phyloP scores from a whole-genome alignment of 2,888 invertebrate species.

The Chirona hameri region DNA sequence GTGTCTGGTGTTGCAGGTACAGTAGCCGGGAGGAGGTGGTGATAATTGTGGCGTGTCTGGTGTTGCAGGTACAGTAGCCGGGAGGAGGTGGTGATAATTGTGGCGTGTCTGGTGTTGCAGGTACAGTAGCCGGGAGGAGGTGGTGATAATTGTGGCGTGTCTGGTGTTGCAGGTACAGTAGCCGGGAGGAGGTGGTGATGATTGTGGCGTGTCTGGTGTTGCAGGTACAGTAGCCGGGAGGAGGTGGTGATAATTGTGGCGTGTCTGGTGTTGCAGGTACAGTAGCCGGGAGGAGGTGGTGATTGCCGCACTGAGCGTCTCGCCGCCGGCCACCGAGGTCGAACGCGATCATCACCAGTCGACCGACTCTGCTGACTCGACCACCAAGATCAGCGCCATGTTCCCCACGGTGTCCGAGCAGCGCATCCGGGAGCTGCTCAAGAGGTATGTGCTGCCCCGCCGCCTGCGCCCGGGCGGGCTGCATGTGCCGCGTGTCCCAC shows the following conservation, averaged over 20 bases:
- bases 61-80: no score
- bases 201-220: background rate
- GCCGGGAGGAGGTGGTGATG: no score
- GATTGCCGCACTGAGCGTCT: conserved; percentile 3
- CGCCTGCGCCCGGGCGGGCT: background rate
- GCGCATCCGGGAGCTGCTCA: conserved; percentile 77
- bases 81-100: no score
- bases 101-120: background rate
- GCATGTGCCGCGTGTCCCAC: background rate
- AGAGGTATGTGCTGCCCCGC: conserved; percentile 63
- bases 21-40: background rate
- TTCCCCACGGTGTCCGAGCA: conserved; percentile 87
- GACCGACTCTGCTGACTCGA: conserved; percentile 35
- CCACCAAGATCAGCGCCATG: conserved; percentile 55
- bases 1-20: background rate
- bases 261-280: background rate
- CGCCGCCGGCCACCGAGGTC: conserved; percentile 24
- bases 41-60: background rate
- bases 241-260: background rate
- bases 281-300: conserved; percentile 24
- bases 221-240: background rate
- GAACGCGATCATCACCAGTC: background rate
- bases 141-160: no score
- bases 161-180: no score
- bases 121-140: background rate